These are phyloP conservation scores for Scaptomyza hsui DNA, from an alignment of 1,140 invertebrate species.

Conservation along the genomic window DNA sequence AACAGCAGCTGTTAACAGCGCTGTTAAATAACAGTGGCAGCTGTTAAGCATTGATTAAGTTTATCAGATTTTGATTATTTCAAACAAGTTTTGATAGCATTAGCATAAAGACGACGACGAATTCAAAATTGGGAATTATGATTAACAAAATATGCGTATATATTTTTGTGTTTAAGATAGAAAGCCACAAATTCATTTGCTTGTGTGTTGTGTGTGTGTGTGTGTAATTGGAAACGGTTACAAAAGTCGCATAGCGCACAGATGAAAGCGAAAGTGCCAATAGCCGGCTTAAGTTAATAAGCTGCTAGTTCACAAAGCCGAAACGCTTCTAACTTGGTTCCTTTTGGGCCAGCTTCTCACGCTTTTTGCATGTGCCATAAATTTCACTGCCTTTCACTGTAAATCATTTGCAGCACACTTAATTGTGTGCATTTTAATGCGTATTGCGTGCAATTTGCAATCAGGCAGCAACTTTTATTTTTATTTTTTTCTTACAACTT, in stretches of 20 bases:
- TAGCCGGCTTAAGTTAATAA: too few species aligned
- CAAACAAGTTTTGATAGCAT: constrained; percentile 62
- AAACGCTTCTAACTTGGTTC: background rate
- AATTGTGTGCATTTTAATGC: constrained; percentile 76
- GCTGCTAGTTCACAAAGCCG: background rate
- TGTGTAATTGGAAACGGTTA: constrained; percentile 59
- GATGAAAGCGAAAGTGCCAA: constrained; percentile 59
- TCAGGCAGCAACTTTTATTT: constrained; percentile 38
- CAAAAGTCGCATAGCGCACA: constrained; percentile 44
- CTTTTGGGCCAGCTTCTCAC: constrained; percentile 50
- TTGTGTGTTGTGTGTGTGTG: constrained; percentile 37
- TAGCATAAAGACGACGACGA: constrained; percentile 54
- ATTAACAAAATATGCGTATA: constrained; percentile 57
- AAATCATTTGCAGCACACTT: constrained; percentile 70
- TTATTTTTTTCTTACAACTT: background rate
- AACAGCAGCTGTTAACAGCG: constrained; percentile 6
- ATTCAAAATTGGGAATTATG: constrained; percentile 58
- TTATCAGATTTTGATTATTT: constrained; percentile 48
- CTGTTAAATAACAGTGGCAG: constrained; percentile 17
- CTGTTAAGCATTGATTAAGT: constrained; percentile 43
- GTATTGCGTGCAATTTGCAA: constrained; percentile 69
- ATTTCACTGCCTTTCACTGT: constrained; percentile 79
- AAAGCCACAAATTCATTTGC: constrained; percentile 63
- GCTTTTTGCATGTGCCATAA: constrained; percentile 76
- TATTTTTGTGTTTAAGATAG: constrained; percentile 49